Evolutionary conservation across 2,113 vertebrate species (phyloP).

Genomic region (Cebus imitator): DNA sequence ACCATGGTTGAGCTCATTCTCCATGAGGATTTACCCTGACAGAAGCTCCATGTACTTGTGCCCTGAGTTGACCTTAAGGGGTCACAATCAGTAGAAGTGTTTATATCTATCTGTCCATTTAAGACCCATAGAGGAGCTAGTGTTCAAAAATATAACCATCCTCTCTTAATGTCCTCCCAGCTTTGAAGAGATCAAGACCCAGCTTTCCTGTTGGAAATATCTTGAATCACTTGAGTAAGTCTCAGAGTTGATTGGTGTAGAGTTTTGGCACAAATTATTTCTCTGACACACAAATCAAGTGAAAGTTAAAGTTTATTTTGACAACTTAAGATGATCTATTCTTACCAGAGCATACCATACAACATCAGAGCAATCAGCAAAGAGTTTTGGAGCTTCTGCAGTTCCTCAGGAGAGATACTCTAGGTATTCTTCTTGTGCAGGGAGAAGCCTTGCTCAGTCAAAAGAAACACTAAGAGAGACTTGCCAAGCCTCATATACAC

Average conservation of each 20-base stretch:
- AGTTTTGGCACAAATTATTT: not conserved
- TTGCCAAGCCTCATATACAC: not conserved
- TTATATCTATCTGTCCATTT: not conserved
- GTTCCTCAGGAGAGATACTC: not conserved
- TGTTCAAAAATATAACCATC: not conserved
- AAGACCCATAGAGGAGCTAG: not conserved
- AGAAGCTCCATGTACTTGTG: not conserved
- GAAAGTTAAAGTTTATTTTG: not conserved
- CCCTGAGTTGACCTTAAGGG: not conserved
- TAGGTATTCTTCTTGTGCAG: not conserved
- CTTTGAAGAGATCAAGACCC: not conserved
- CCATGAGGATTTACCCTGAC: not conserved
- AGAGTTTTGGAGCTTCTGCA: not conserved
- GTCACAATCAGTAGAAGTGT: not conserved
- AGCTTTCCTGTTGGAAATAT: not conserved
- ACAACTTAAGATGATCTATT: not conserved
- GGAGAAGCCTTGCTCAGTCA: not conserved
- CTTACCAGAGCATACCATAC: not conserved
- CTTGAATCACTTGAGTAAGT: not conserved
- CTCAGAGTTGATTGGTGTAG: not conserved
- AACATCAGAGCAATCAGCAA: not conserved
- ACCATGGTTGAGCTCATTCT: not conserved
- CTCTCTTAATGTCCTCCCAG: not conserved
- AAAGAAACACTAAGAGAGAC: not conserved
- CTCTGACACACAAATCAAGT: not conserved